These are phyloP conservation scores for Leptodactylus fallax DNA, from an alignment of 2,797 vertebrate species.

Conservation along the genomic window DNA sequence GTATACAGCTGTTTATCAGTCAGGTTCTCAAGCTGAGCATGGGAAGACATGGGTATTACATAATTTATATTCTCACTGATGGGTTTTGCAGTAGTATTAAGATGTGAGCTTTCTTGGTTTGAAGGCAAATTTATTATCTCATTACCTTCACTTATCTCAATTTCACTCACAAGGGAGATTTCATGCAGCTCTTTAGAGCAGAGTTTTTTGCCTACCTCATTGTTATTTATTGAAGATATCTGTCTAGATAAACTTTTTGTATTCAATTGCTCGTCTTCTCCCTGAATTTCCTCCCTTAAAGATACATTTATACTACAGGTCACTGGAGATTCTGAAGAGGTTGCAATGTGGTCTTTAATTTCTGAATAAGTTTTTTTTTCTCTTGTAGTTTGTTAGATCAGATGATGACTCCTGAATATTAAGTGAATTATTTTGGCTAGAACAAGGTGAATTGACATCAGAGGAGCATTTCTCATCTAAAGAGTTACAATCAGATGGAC, in stretches of 20 bases:
- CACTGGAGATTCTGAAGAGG: background rate
- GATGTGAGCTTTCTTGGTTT: background rate
- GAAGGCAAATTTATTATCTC: background rate
- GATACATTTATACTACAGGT: background rate
- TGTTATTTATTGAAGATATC: background rate
- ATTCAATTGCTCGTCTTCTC: background rate
- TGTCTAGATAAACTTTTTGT: background rate
- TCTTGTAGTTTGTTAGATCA: background rate
- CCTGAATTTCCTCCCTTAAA: background rate
- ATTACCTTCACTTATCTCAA: background rate
- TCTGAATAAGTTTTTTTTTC: background rate
- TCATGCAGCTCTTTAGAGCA: background rate
- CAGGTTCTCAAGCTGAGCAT: background rate
- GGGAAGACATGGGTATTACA: background rate
- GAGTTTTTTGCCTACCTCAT: background rate
- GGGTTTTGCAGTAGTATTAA: background rate
- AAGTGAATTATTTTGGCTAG: background rate
- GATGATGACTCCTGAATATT: background rate
- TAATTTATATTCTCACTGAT: conserved; percentile 17
- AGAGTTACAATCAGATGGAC: background rate
- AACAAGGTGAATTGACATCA: background rate
- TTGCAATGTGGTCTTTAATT: background rate
- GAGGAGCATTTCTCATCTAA: background rate
- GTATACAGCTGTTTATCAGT: background rate
- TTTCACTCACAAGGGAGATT: background rate